Conservation (phyloP, 2,888 invertebrate genomes). For the Microdon myrmicae region DNA sequence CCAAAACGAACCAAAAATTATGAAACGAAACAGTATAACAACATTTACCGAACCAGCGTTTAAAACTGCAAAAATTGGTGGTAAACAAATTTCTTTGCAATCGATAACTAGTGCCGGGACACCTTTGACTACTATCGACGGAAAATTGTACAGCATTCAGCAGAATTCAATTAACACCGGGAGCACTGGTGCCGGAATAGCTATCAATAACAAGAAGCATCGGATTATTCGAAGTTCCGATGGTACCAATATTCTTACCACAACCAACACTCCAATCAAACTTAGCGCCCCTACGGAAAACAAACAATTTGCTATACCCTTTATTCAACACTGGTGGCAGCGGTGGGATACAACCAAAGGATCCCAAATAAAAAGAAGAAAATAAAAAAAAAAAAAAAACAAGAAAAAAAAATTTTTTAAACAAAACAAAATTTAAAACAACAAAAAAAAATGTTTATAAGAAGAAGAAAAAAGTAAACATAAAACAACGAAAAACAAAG, state of each 20-base stretch:
- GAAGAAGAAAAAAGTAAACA: too few relatives aligned
- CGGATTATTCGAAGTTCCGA: constrained; percentile 35
- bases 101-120: constrained; percentile 56
- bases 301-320: constrained; percentile 38
- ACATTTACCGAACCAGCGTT: constrained; percentile 49
- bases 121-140: constrained; percentile 54
- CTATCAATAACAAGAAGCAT: constrained; percentile 38
- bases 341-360: too few relatives aligned
- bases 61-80: constrained; percentile 58
- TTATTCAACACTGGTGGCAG: too few relatives aligned
- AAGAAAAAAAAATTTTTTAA: too few relatives aligned
- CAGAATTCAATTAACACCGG: constrained; percentile 36
- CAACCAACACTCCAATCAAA: constrained; percentile 22
- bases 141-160: constrained; percentile 53
- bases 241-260: constrained; percentile 30
- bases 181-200: constrained; percentile 23
- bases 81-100: constrained; percentile 56
- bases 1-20: constrained; percentile 54
- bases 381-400: too few relatives aligned
- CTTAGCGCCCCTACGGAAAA: constrained; percentile 28
- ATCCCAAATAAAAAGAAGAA: too few relatives aligned
- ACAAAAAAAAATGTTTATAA: too few relatives aligned
- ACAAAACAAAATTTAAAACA: too few relatives aligned
- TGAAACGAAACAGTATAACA: constrained; percentile 58
- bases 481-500: too few relatives aligned